phyloP scores from a whole-genome alignment of 2,888 invertebrate genomes.

The Drosophila sordidula region DNA sequence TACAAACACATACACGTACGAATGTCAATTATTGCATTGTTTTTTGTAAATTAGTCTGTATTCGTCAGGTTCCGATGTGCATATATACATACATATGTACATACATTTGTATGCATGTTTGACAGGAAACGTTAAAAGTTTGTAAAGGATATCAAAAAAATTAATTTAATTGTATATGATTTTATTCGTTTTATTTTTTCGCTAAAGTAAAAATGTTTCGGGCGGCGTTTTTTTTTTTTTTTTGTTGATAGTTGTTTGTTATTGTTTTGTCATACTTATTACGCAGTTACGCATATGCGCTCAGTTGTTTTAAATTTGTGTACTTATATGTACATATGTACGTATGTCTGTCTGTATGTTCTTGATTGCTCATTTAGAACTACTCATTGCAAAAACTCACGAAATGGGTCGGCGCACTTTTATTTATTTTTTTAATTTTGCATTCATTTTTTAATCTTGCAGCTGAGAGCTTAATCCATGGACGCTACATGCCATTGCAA shows the following conservation, averaged over 20 bases:
- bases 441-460: not conserved
- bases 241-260: constrained; percentile 11
- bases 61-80: constrained; percentile 24
- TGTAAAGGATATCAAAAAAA: constrained; percentile 12
- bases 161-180: not conserved
- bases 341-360: not conserved
- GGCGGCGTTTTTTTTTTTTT: not conserved
- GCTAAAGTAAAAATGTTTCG: no score
- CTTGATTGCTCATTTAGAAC: constrained; percentile 2
- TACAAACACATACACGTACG: constrained; percentile 31
- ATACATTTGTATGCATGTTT: constrained; percentile 8
- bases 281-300: constrained; percentile 43
- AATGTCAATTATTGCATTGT: constrained; percentile 65
- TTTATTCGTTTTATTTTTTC: not conserved
- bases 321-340: not conserved
- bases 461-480: constrained; percentile 87
- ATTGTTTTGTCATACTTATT: constrained; percentile 30
- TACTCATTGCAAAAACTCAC: constrained; percentile 13
- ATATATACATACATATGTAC: constrained; percentile 8
- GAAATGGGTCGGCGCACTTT: constrained; percentile 4
- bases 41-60: constrained; percentile 44
- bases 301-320: not conserved
- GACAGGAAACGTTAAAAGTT: not conserved
- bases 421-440: not conserved
- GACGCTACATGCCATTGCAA: constrained; percentile 91